phyloP scores from a whole-genome alignment of 2,113 vertebrate genomes.

The Proteles cristata region DNA sequence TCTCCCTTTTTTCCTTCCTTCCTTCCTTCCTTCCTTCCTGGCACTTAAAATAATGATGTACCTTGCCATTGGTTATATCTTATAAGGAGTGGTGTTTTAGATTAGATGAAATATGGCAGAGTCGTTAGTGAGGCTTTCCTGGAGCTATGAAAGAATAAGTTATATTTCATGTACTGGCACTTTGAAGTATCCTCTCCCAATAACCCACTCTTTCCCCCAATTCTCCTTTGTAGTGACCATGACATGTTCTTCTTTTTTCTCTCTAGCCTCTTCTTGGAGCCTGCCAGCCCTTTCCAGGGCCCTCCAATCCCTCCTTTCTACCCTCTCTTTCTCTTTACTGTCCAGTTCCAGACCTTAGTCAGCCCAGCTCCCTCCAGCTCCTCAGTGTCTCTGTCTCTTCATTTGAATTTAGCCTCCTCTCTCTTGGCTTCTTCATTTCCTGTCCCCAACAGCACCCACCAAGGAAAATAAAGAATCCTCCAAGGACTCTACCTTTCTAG shows the following conservation, averaged over 20 bases:
- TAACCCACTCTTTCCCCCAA: not conserved
- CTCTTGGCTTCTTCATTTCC: not conserved
- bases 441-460: not conserved
- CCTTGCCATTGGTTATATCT: not conserved
- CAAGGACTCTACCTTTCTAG: not conserved
- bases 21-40: not conserved
- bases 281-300: not conserved
- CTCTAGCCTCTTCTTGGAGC: not conserved
- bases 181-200: constrained; percentile 19
- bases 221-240: not conserved
- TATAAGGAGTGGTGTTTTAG: not conserved
- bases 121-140: not conserved
- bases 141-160: not conserved
- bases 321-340: not conserved
- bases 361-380: not conserved
- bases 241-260: not conserved
- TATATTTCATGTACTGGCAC: not conserved
- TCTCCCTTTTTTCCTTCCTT: not conserved
- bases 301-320: not conserved
- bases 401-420: not conserved
- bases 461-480: not conserved
- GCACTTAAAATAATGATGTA: not conserved
- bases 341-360: not conserved
- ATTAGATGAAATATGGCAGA: not conserved
- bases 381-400: not conserved